Evolutionary conservation across 2,113 vertebrate genomes (phyloP), one percentile per base, ranked within the genome.

Genomic region (Eupsittula cactorum): DNA sequence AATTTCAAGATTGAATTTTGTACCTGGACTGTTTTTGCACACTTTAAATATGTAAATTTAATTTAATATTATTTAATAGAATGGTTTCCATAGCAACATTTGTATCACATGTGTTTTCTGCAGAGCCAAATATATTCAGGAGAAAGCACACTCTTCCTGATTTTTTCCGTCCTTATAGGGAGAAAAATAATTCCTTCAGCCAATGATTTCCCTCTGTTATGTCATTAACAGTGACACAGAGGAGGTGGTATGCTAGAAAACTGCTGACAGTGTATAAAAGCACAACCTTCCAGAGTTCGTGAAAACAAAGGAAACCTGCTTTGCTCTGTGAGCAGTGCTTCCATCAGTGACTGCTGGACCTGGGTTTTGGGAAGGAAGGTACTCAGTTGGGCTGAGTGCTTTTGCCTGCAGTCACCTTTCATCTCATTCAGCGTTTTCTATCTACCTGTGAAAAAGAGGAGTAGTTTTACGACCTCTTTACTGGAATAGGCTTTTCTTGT

Each of bases 71-170:
- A 96, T 92, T 97, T 95, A 94, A 96, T 96, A 93, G 82, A 84
- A 95, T 93, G 31, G 95, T 96, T 97, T 78, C 94, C 95, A 97
- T 97, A 50, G 95, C 86, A 97, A 97, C 95, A 93, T 88, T 93
- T 91, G 75, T 77, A 71, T 76, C 94, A 75, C 80, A 84, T 60
- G 82, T 91, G 86, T 63, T 91, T 93, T 77, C 82, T 79, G 76
- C 70, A 82, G 86, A 94, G 82, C 60, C 89, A 73, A 33, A 91
- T 96, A 37, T 85, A 92, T 95, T 93, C 88, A n/a, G 68, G 69
- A 78, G 78, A 93, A 93, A 94, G 64, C 15, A 2, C n/a, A 24
- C 50, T 82, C 44, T 84, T 85, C 62, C 74, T 2, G 1, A 44
- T 33, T 70, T 50, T 84, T 70, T 35, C 74, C 62, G 7, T 74